Percentiles rank a stretch among this genome's conserved stretches.
Conservation (phyloP, 2,797 vertebrate genomes). For the Mus spretus region DNA sequence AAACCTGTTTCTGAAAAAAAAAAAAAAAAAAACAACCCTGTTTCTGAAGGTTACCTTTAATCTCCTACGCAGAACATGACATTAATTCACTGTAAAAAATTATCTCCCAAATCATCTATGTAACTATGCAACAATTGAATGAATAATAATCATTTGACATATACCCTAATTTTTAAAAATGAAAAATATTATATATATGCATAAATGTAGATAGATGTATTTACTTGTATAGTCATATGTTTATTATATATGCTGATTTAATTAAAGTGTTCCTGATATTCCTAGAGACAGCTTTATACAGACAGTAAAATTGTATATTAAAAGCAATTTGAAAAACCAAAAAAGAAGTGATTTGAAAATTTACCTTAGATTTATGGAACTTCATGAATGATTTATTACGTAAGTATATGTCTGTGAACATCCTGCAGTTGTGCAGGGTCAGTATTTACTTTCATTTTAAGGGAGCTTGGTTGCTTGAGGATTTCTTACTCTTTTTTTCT, state of each 20-base stretch:
- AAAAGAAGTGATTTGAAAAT: not conserved
- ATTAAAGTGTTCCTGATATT: not conserved
- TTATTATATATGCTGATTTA: not conserved
- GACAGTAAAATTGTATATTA: not conserved
- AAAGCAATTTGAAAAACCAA: too few relatives aligned
- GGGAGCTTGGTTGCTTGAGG: rapidly evolving
- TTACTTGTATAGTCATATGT: not conserved
- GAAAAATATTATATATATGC: not conserved
- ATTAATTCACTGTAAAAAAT: not conserved
- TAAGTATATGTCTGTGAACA: not conserved
- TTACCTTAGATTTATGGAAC: not conserved
- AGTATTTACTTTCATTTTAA: not conserved
- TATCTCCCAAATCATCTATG: not conserved
- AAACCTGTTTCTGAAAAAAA: too few relatives aligned
- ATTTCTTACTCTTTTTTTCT: not conserved
- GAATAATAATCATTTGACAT: not conserved
- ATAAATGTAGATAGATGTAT: not conserved
- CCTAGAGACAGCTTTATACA: not conserved
- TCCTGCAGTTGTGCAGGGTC: not conserved
- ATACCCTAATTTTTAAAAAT: not conserved
- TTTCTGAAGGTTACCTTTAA: slow-evolving; percentile 13
- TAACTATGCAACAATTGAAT: not conserved
- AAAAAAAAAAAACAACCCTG: not conserved
- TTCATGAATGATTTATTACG: not conserved
- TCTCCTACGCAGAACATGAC: not conserved